A percentile compares a stretch with the other conserved stretches of the same genome.
Evolutionary conservation across 1,140 invertebrate genomes (phyloP).

Genomic region (Octopus bimaculoides): DNA sequence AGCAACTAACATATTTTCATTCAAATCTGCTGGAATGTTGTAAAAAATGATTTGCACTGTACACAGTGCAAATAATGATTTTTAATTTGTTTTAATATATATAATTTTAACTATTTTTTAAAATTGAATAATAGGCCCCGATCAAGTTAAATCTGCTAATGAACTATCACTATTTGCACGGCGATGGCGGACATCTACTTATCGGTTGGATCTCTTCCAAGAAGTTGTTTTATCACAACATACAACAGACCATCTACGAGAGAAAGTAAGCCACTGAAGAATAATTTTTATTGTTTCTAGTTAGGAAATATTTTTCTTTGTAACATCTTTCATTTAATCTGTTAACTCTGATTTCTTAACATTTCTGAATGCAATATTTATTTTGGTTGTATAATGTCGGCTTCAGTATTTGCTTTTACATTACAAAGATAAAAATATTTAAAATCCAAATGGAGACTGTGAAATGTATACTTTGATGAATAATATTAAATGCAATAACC

Average conservation of each 20-base stretch:
- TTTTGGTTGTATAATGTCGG: too few relatives aligned
- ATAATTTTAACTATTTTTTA: too few relatives aligned
- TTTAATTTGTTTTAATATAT: too few relatives aligned
- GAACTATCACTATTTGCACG: constrained; percentile 67
- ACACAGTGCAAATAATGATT: too few relatives aligned
- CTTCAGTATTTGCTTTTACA: too few relatives aligned
- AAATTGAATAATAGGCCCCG: constrained; percentile 38
- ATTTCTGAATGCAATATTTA: not conserved
- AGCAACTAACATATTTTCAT: too few relatives aligned
- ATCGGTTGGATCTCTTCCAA: constrained; percentile 64
- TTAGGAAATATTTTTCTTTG: constrained; percentile 14
- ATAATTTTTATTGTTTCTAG: not conserved
- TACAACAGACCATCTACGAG: constrained; percentile 57
- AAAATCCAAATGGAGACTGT: too few relatives aligned
- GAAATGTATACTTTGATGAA: too few relatives aligned
- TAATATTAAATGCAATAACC: too few relatives aligned
- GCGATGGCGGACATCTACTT: constrained; percentile 65
- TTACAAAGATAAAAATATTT: too few relatives aligned
- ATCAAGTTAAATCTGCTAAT: constrained; percentile 44
- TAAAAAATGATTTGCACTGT: too few relatives aligned
- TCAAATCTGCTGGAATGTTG: too few relatives aligned
- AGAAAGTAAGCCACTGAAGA: constrained; percentile 41
- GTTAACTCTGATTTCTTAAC: not conserved
- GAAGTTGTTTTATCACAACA: constrained; percentile 67
- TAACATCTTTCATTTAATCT: constrained; percentile 1